Percentiles rank a stretch among this genome's conserved stretches.
These are phyloP conservation scores for Coremacera marginata DNA, from an alignment of 2,888 invertebrate genomes.

Conservation along the genomic window DNA sequence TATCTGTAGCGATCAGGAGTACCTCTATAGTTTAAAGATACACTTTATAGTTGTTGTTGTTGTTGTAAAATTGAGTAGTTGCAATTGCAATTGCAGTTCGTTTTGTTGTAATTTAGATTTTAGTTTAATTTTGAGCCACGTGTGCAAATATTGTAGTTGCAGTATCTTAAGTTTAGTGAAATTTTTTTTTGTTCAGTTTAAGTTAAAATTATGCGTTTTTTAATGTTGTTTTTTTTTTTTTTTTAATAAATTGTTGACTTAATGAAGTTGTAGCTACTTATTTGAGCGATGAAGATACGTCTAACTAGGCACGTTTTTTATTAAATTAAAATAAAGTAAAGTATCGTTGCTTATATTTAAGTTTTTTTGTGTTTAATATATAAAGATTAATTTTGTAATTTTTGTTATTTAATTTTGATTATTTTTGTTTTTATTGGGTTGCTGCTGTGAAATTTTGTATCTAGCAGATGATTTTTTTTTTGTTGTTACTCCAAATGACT, in stretches of 20 bases:
- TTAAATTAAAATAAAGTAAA: not conserved
- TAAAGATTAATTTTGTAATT: not conserved
- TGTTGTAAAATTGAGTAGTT: not conserved
- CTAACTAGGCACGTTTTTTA: not conserved
- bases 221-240: not conserved
- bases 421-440: not conserved
- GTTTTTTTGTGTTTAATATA: not conserved
- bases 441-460: constrained; percentile 34
- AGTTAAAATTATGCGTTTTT: not conserved
- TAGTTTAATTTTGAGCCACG: constrained; percentile 7
- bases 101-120: not conserved
- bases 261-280: not conserved
- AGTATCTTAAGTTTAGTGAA: not conserved
- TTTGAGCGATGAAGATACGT: not conserved
- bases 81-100: no score
- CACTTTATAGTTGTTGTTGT: constrained; percentile 28
- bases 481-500: constrained; percentile 35
- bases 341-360: not conserved
- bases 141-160: not conserved
- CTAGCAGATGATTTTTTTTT: constrained; percentile 26
- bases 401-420: not conserved
- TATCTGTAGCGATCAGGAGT: not conserved
- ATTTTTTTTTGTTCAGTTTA: not conserved
- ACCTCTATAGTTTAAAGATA: no score
- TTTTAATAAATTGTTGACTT: not conserved